A percentile compares a stretch with the other conserved stretches of the same genome.
These are phyloP conservation scores for Siphlonurus alternatus DNA, from an alignment of 2,888 invertebrate genomes.

Conservation along the genomic window DNA sequence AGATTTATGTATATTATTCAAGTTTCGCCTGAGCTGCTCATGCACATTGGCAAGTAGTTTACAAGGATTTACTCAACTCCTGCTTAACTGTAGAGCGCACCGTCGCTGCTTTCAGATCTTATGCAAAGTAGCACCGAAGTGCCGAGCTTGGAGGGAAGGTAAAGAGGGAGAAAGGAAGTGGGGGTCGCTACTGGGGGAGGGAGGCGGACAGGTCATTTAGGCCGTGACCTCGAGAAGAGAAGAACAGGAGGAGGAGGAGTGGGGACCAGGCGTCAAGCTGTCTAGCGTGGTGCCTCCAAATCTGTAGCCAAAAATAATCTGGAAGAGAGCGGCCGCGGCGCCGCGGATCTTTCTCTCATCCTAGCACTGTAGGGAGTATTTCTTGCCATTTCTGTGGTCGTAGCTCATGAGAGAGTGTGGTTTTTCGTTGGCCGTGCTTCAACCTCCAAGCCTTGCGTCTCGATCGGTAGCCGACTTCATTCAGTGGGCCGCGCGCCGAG, in stretches of 20 bases:
- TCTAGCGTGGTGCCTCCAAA: background rate
- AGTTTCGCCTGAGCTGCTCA: background rate
- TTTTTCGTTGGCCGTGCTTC: background rate
- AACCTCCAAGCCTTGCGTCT: background rate
- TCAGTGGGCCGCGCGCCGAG: background rate
- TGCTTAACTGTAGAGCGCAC: background rate
- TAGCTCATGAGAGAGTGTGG: background rate
- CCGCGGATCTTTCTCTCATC: background rate
- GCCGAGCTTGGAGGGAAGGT: background rate
- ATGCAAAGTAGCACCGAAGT: background rate
- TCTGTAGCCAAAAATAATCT: background rate
- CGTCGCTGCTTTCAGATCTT: background rate
- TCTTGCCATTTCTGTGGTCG: background rate
- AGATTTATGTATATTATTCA: background rate
- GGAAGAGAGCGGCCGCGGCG: background rate
- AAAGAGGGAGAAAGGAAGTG: background rate
- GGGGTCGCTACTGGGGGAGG: too few relatives aligned
- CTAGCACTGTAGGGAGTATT: background rate
- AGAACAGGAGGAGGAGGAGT: background rate
- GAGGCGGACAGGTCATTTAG: background rate
- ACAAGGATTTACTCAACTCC: background rate
- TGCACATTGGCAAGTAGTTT: background rate
- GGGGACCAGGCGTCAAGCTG: background rate
- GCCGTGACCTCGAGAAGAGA: background rate
- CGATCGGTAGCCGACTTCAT: background rate